These are phyloP conservation scores for Cheirogaleus major DNA, from an alignment of 2,797 vertebrate species.

Conservation along the genomic window DNA sequence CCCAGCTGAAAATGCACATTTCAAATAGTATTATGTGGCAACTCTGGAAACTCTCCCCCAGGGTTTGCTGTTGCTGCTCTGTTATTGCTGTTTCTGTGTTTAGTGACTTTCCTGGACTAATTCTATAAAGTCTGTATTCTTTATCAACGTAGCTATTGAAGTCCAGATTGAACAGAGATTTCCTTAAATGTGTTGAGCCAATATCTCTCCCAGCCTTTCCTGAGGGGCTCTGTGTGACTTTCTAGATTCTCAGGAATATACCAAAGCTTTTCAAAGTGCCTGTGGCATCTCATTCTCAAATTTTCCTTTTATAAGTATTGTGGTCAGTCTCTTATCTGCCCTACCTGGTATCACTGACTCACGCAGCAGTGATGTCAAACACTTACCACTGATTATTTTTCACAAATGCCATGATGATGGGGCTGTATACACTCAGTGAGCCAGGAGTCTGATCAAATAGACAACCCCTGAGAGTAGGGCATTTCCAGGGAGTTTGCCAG, in stretches of 20 bases:
- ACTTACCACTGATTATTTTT: neutral
- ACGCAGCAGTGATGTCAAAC: neutral
- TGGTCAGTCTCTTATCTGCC: neutral
- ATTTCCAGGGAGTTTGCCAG: neutral
- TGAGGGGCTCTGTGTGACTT: neutral
- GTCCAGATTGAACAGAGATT: neutral
- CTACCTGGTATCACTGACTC: neutral
- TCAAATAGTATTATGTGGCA: neutral
- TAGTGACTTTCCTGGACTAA: neutral
- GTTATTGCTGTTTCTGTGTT: neutral
- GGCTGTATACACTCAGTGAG: neutral
- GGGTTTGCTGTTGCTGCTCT: neutral
- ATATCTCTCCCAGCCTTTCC: neutral
- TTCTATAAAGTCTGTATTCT: neutral
- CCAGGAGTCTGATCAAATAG: neutral
- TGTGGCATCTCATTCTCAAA: neutral
- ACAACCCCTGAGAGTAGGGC: neutral
- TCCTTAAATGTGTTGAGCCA: neutral
- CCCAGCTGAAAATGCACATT: neutral
- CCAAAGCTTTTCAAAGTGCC: neutral
- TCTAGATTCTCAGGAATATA: neutral
- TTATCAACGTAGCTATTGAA: neutral
- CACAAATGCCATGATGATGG: neutral
- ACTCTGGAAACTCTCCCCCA: neutral
- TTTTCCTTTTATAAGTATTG: neutral